Evolutionary conservation across 2,888 invertebrate genomes (phyloP), one percentile per base, ranked within the genome.

Genomic region (Myathropa florea): DNA sequence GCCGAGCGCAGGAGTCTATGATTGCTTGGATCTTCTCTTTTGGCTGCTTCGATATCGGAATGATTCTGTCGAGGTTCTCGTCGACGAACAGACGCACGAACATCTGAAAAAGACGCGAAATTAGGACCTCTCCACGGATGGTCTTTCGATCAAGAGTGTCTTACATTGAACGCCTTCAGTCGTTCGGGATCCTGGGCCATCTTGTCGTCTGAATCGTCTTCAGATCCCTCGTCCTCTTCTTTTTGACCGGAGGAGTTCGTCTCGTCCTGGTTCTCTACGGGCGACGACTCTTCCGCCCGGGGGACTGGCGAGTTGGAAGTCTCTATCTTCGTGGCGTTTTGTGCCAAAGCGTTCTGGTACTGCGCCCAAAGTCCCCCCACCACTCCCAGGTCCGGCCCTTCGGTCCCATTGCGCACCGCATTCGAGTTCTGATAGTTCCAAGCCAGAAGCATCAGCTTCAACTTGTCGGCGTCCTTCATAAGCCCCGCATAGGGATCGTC

Each of bases 11-110:
- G 23, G 98, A 98, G 92, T 98, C 98, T 88, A 98, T 97, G 92
- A 98, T 98, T 23, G 98, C 98, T 92, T 98, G 98, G 89, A 98
- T 98, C 94, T 98, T 98, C 92, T 98, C 98, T 92, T 98, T 98
- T 9, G 98, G 98, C 93, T 98, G 98, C 92, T 98, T 98, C 71
- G 98, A 98, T 91, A 98, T 98, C 79, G 98, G 98, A 79, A 98
- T 98, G 94, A 98, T 98, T 91, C 98, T 95, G 93, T 98, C 98
- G 89, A 98, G 94, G 92, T 98, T 98, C 93, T 98, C 98, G 92
- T 98, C 98, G 85, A 98, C 98, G 93, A 98, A 98, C 83, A 98
- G 94, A 57, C 98, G 95, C 86, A 98, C 98, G 93, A 98, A 98
- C 98, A 98, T 98, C 98, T 98, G 94, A 67, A 94, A 85, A 60